Percentiles rank a stretch among this genome's conserved stretches.
These are phyloP conservation scores for Odontocerum albicorne DNA, from an alignment of 2,888 invertebrate species.

Conservation along the genomic window DNA sequence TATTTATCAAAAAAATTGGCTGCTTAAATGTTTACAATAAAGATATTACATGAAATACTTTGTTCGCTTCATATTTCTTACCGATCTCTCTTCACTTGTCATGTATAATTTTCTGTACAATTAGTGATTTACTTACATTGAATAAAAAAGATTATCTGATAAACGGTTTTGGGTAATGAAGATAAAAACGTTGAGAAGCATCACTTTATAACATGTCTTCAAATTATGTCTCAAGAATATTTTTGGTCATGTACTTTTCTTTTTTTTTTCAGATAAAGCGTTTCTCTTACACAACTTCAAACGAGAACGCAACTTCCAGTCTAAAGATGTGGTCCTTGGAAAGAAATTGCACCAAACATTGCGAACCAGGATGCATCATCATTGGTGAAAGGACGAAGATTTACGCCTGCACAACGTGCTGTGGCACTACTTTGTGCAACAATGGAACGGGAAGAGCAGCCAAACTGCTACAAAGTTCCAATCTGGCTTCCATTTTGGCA, in stretches of 20 bases:
- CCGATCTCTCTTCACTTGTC: too few relatives aligned
- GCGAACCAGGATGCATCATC: slow-evolving; percentile 86
- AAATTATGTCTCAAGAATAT: too few relatives aligned
- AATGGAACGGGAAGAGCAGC: slow-evolving; percentile 60
- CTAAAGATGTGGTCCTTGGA: slow-evolving; percentile 83
- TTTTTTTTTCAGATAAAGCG: slow-evolving; percentile 67
- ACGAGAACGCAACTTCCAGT: slow-evolving; percentile 74
- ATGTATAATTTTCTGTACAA: too few relatives aligned
- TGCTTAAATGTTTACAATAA: neutral
- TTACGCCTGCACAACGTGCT: slow-evolving; percentile 85
- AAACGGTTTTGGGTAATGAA: too few relatives aligned
- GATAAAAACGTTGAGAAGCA: too few relatives aligned
- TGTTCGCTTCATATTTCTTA: slow-evolving; percentile 21
- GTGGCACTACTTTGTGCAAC: slow-evolving; percentile 78
- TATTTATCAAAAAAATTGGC: neutral
- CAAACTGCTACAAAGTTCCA: slow-evolving; percentile 11
- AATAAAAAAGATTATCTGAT: too few relatives aligned
- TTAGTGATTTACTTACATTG: too few relatives aligned
- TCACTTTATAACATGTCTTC: too few relatives aligned
- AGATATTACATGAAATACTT: neutral
- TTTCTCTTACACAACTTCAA: slow-evolving; percentile 81
- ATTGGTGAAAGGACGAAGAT: slow-evolving; percentile 88
- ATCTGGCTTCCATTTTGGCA: slow-evolving; percentile 19
- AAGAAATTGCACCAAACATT: slow-evolving; percentile 79
- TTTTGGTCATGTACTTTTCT: neutral